Conservation (phyloP, 2,888 invertebrate genomes). For the Galeruca laticollis region DNA sequence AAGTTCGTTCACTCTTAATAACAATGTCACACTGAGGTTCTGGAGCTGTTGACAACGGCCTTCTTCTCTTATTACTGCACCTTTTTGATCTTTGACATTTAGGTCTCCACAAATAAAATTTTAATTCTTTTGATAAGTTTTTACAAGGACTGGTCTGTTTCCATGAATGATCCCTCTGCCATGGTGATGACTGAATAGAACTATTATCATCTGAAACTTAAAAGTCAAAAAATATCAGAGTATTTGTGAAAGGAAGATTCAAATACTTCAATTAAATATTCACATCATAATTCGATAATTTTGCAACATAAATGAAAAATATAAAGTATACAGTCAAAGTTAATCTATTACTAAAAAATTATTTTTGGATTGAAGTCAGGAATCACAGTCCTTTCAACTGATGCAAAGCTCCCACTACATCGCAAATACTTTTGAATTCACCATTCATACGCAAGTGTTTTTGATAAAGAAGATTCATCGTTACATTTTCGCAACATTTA, state of each 20-base stretch:
- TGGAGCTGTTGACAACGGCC: constrained; percentile 70
- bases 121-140: constrained; percentile 80
- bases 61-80: constrained; percentile 71
- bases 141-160: constrained; percentile 84
- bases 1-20: constrained; percentile 40
- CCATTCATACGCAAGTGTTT: too few species aligned
- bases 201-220: constrained; percentile 90
- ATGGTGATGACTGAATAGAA: constrained; percentile 90
- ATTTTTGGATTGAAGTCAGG: too few species aligned
- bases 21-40: constrained; percentile 35
- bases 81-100: constrained; percentile 63
- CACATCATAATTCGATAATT: background rate
- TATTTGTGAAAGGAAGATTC: constrained; percentile 13
- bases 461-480: too few species aligned
- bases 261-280: background rate
- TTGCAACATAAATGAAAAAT: too few species aligned
- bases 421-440: too few species aligned
- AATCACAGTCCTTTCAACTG: too few species aligned
- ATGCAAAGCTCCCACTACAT: too few species aligned
- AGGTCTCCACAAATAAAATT: constrained; percentile 77
- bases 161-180: constrained; percentile 92
- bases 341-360: too few species aligned
- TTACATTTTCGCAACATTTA: too few species aligned
- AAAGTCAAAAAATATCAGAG: constrained; percentile 3
- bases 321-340: too few species aligned